A percentile compares a stretch with the other conserved stretches of the same genome.
phyloP scores from a whole-genome alignment of 2,113 vertebrate genomes.

The Chroicocephalus ridibundus region DNA sequence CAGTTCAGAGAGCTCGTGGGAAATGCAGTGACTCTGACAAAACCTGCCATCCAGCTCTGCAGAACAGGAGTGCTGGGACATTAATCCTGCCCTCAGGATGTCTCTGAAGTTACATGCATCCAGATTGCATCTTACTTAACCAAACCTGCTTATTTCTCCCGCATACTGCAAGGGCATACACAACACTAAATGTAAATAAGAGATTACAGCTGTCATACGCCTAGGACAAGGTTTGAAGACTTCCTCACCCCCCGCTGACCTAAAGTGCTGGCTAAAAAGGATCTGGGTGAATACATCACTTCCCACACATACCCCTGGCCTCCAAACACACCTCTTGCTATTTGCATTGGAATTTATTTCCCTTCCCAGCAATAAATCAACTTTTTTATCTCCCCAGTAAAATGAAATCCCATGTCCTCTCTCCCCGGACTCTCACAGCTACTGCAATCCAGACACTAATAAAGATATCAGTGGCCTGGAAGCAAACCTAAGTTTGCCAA shows the following conservation, averaged over 20 bases:
- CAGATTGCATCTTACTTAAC: constrained; percentile 2
- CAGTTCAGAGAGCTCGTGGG: neutral
- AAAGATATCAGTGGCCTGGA: constrained; percentile 3
- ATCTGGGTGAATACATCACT: neutral
- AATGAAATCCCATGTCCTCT: neutral
- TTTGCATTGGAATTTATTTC: constrained; percentile 12
- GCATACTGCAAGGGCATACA: neutral
- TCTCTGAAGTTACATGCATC: neutral
- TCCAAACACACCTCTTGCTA: neutral
- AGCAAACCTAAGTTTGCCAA: constrained; percentile 12
- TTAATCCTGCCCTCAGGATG: constrained; percentile 28
- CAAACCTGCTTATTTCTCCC: neutral
- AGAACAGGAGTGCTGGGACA: neutral
- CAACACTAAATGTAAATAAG: neutral
- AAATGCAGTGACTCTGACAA: neutral
- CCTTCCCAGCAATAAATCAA: neutral
- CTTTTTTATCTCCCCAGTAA: neutral
- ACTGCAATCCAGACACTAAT: neutral
- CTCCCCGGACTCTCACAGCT: neutral
- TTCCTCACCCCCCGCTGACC: neutral
- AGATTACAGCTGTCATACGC: constrained; percentile 12
- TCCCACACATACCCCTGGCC: neutral
- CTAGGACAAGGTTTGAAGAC: neutral
- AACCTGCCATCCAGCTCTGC: neutral
- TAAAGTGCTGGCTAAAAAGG: neutral